Evolutionary conservation across 1,140 invertebrate species (phyloP).

Genomic region (Seison nebaliae): DNA sequence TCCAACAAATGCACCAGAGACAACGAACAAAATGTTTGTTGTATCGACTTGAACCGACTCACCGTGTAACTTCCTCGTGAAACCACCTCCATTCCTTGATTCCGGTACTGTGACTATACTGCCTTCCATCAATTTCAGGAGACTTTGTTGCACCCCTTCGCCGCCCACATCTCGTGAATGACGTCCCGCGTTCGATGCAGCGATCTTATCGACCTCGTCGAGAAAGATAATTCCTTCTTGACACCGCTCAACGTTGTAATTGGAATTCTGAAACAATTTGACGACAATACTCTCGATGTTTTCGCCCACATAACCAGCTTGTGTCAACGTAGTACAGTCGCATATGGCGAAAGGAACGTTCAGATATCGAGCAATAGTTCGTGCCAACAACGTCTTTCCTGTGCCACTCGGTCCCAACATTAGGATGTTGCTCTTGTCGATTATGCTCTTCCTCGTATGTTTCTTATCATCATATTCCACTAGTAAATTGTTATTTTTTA

Average conservation of each 20-base stretch:
- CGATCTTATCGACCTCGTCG: conserved; percentile 99
- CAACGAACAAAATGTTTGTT: conserved; percentile 92
- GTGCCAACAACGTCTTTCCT: conserved; percentile 83
- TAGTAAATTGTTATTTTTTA: no score
- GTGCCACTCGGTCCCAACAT: conserved; percentile 85
- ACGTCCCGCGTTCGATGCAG: conserved; percentile 73
- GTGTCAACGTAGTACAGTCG: conserved; percentile 91
- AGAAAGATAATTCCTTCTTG: conserved; percentile 94
- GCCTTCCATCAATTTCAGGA: conserved; percentile 71
- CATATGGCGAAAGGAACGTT: conserved; percentile 98
- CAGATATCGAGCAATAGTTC: conserved; percentile 56
- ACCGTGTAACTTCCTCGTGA: conserved; percentile 42
- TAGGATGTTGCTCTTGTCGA: conserved; percentile 94
- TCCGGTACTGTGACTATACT: conserved; percentile 91
- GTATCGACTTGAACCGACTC: conserved; percentile 90
- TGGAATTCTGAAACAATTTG: conserved; percentile 81
- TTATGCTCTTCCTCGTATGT: no score
- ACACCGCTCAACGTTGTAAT: conserved; percentile 77
- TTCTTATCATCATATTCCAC: no score
- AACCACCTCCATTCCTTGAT: no score
- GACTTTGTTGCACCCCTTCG: conserved; percentile 82
- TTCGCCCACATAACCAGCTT: conserved; percentile 95
- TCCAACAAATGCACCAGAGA: conserved; percentile 87
- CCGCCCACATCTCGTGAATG: conserved; percentile 82
- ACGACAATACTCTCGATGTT: conserved; percentile 96